These are phyloP conservation scores for Castor canadensis DNA, from an alignment of 2,113 vertebrate species.

Conservation along the genomic window DNA sequence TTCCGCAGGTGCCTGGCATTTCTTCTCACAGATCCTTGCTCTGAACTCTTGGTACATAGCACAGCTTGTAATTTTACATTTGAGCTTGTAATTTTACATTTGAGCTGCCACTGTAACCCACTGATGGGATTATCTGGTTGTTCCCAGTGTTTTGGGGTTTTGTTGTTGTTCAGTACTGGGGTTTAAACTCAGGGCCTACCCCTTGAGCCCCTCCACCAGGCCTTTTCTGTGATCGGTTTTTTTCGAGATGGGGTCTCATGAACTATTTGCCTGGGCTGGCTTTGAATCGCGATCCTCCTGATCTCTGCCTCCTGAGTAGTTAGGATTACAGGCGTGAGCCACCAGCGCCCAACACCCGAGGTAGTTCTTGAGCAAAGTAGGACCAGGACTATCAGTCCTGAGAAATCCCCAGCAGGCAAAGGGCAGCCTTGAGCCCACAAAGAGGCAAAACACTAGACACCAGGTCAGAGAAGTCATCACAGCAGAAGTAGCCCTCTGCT, in stretches of 20 bases:
- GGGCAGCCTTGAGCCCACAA: neutral
- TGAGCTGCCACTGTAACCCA: neutral
- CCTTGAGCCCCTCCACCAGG: too few species aligned
- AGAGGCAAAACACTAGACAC: too few species aligned
- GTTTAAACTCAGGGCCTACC: too few species aligned
- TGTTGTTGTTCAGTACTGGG: too few species aligned
- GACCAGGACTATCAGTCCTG: neutral
- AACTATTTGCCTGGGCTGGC: too few species aligned
- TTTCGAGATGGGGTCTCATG: too few species aligned
- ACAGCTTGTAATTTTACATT: neutral
- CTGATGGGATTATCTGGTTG: neutral
- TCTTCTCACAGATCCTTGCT: neutral
- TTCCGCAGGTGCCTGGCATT: rapidly evolving
- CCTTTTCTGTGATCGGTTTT: too few species aligned
- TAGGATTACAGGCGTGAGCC: too few species aligned
- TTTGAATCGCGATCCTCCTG: too few species aligned
- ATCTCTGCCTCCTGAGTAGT: too few species aligned
- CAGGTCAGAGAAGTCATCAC: neutral
- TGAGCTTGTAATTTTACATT: neutral
- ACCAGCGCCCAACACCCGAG: too few species aligned
- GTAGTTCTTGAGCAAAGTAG: neutral
- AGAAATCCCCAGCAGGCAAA: neutral
- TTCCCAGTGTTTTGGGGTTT: too few species aligned
- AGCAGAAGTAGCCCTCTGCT: neutral
- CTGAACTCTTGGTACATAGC: neutral